Evolutionary conservation across 2,113 vertebrate species (phyloP), one percentile per base, ranked within the genome.

Genomic region (Salvelinus fontinalis): DNA sequence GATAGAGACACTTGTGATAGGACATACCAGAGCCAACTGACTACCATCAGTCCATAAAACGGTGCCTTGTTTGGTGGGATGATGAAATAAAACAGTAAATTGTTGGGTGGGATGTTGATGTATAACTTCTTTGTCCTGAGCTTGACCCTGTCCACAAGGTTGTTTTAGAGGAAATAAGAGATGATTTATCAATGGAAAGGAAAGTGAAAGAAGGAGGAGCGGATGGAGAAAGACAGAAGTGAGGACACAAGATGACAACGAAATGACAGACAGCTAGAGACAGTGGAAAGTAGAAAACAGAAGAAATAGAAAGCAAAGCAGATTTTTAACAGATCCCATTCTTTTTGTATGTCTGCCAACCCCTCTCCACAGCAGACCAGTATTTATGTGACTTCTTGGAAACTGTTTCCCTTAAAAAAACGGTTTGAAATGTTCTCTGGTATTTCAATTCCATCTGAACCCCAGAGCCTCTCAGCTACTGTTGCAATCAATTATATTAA

Each of bases 381-480:
- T 31, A 18, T 64, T 39, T 24, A 70, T 48, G 44, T 49, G 39
- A 12, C 29, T 69, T 7, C 11, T 16, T 69, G 67, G 34, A 69
- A 69, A 69, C 14, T 13, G 14, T 27, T 31, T 54, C 4, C 12
- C 29, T 24, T 74, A 26, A 20, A 74, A 74, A 65, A 14, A 44
- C 34, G 9, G 18, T 31, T 31, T 22, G 29, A 64, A 13, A 60
- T 34, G 5, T 34, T 12, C 5, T 29, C 1, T 70, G 59, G 20
- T 67, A 51, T 73, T 60, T 64, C 31, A 16, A 39, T 60, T 64
- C 57, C 20, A 39, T 62, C n/a, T 49, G 12, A 49, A 78, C 24
- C 24, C 12, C 71, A 44, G 0, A 29, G 13, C 27, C 60, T 49
- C 26, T 44, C 31, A 24, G 31, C 54, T 57, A 22, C 39, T 70